Evolutionary conservation across 2,113 vertebrate genomes (phyloP).

Genomic region (Picathartes gymnocephalus): DNA sequence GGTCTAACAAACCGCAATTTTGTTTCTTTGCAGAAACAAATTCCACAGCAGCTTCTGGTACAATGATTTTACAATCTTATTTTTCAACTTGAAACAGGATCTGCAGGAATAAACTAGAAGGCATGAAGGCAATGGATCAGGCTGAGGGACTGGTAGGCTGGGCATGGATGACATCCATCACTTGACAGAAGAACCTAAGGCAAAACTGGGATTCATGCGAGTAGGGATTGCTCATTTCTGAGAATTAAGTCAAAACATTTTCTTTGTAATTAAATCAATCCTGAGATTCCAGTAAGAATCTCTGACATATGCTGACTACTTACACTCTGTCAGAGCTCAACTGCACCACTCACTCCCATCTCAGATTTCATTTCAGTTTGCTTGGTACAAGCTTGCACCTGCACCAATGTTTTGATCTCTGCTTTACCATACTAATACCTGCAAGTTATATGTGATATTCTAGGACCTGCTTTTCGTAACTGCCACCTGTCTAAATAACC

Average conservation of each 20-base stretch:
- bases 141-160: neutral
- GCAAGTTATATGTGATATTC: neutral
- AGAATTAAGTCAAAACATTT: neutral
- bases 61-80: neutral
- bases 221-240: neutral
- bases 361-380: neutral
- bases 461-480: neutral
- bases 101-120: neutral
- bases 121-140: rapidly evolving
- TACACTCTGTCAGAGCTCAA: neutral
- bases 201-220: neutral
- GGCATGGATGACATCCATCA: neutral
- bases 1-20: neutral
- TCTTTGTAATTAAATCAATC: neutral
- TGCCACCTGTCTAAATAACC: neutral
- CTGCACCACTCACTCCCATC: neutral
- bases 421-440: neutral
- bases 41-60: neutral
- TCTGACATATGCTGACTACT: neutral
- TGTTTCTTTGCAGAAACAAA: neutral
- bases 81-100: neutral
- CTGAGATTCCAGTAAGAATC: neutral
- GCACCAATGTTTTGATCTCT: neutral
- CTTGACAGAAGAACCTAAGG: neutral
- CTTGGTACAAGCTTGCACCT: neutral